Evolutionary conservation across 2,888 invertebrate species (phyloP).

Genomic region (Athalia circularis): DNA sequence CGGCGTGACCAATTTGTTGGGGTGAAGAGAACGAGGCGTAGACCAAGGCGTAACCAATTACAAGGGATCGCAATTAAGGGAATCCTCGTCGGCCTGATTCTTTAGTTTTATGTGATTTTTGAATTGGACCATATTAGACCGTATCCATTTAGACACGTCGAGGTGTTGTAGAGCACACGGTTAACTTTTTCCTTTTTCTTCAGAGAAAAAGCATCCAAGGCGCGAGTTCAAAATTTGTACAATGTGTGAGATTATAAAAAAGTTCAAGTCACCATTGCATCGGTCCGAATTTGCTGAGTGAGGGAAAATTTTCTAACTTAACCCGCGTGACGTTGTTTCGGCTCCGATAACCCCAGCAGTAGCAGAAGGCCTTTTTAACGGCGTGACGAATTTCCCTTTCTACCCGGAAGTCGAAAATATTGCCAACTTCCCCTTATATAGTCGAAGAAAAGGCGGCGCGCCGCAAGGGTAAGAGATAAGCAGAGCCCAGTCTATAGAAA

Average conservation of each 20-base stretch:
- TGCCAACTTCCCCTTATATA: conserved; percentile 44
- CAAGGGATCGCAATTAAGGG: conserved; percentile 1
- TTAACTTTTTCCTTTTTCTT: background rate
- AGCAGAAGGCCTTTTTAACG: background rate
- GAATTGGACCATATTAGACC: conserved; percentile 26
- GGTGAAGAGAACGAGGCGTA: background rate
- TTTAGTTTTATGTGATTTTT: conserved; percentile 21
- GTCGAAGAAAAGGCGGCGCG: conserved; percentile 44
- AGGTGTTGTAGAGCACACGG: background rate
- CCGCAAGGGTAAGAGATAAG: conserved; percentile 65
- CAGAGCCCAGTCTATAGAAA: conserved; percentile 68
- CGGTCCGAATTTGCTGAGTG: background rate
- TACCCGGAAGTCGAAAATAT: conserved; percentile 70
- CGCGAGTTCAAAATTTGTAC: conserved; percentile 8
- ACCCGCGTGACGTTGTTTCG: conserved; percentile 19
- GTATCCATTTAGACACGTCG: conserved; percentile 1
- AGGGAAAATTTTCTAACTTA: background rate
- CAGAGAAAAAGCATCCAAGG: background rate
- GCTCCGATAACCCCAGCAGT: background rate
- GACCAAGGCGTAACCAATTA: conserved; percentile 24
- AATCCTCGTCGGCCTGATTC: background rate
- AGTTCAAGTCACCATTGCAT: background rate
- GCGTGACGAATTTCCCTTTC: conserved; percentile 44
- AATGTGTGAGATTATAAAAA: background rate
- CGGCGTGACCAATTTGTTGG: background rate